Percentiles rank a stretch among this genome's conserved stretches.
Conservation (phyloP, 2,797 vertebrate species). For the Enteromius argenteus region DNA sequence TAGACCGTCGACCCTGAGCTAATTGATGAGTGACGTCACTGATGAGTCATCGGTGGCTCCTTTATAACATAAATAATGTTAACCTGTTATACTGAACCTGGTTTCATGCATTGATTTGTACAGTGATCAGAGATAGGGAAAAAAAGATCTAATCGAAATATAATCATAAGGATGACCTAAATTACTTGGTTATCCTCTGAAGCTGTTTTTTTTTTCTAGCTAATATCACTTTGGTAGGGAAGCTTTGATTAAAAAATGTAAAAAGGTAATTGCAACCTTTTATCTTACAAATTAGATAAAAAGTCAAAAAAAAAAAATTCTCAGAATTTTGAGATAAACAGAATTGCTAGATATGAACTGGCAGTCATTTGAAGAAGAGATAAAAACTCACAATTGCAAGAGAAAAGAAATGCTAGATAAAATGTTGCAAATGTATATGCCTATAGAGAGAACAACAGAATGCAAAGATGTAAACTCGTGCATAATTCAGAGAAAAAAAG, state of each 20-base stretch:
- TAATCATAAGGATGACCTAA: neutral
- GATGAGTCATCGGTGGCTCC: slow-evolving; percentile 20
- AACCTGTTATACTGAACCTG: neutral
- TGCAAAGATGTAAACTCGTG: no score
- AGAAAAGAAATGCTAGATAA: no score
- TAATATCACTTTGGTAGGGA: neutral
- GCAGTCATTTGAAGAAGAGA: neutral
- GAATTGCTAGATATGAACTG: no score
- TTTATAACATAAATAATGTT: neutral
- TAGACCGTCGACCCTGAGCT: slow-evolving; percentile 49
- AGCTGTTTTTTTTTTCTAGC: neutral
- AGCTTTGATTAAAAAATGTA: neutral
- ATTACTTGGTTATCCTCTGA: neutral
- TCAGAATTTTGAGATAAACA: neutral
- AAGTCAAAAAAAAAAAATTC: no score
- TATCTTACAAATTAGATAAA: neutral
- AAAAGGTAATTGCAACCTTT: neutral
- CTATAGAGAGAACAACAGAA: no score
- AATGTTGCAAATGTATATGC: neutral
- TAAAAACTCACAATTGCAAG: no score
- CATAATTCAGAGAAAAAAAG: no score
- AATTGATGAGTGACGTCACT: slow-evolving; percentile 50
- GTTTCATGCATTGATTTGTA: neutral
- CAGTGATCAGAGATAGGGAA: neutral
- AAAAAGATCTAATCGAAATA: neutral